phyloP scores from a whole-genome alignment of 92 coral and sea anemone species.

The Porites lobata region DNA sequence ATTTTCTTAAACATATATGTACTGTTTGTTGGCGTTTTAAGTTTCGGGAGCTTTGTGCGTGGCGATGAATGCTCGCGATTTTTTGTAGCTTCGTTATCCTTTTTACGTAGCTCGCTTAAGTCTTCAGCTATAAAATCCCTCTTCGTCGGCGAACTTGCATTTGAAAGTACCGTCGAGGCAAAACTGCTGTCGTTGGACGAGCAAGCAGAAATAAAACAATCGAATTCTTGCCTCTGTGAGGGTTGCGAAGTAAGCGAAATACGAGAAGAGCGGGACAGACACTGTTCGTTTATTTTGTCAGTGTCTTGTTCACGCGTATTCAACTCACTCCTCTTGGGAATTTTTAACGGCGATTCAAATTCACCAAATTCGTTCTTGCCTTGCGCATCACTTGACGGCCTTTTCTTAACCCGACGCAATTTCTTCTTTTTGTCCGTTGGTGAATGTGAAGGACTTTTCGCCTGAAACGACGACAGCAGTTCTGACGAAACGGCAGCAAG shows the following conservation, averaged over 20 bases:
- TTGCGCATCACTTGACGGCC: slow-evolving; percentile 19
- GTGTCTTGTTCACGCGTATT: neutral
- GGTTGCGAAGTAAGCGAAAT: neutral
- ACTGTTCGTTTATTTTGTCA: slow-evolving; percentile 11
- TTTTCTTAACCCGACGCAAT: slow-evolving; percentile 42
- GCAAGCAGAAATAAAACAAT: slow-evolving; percentile 76
- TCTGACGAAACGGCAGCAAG: slow-evolving; percentile 28
- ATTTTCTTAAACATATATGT: too few species aligned
- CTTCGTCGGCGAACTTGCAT: slow-evolving; percentile 52
- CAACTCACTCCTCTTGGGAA: slow-evolving; percentile 53
- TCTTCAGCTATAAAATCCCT: slow-evolving; percentile 52
- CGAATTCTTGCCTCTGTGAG: slow-evolving; percentile 29
- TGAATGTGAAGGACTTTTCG: slow-evolving; percentile 35
- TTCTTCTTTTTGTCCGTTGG: slow-evolving; percentile 44
- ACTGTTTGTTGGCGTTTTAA: slow-evolving; percentile 57
- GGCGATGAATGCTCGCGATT: slow-evolving; percentile 40
- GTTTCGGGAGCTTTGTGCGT: slow-evolving; percentile 43
- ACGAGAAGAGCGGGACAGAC: slow-evolving; percentile 4
- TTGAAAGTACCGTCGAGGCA: slow-evolving; percentile 72
- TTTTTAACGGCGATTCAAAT: slow-evolving; percentile 49
- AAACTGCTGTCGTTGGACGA: slow-evolving; percentile 90
- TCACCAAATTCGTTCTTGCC: slow-evolving; percentile 19
- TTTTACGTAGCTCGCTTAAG: slow-evolving; percentile 43
- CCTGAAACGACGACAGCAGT: slow-evolving; percentile 39
- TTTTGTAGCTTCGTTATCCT: slow-evolving; percentile 24